Conservation (phyloP, 2,888 invertebrate genomes). For the Mesorhabditis spiculigera region DNA sequence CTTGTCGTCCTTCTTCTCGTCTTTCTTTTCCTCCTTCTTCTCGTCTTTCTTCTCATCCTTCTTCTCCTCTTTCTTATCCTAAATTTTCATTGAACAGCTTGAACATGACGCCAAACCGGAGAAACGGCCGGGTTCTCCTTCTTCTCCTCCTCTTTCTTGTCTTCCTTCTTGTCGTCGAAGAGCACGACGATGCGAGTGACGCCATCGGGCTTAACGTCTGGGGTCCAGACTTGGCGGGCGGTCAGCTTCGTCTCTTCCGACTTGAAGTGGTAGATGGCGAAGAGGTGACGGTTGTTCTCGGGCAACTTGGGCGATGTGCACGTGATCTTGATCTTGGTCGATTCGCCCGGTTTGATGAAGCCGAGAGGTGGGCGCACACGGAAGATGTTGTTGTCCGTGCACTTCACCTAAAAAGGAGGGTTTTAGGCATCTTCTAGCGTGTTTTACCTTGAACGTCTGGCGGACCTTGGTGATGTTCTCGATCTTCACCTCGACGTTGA, state of each 20-base stretch:
- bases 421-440: background rate
- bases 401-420: slow-evolving; percentile 28
- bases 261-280: slow-evolving; percentile 44
- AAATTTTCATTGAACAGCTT: background rate
- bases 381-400: slow-evolving; percentile 45
- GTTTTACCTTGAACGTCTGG: slow-evolving; percentile 33
- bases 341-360: slow-evolving; percentile 35
- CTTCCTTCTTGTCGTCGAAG: slow-evolving; percentile 15
- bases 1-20: slow-evolving; percentile 8
- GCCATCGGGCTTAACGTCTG: slow-evolving; percentile 38
- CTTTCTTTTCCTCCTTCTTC: slow-evolving; percentile 10
- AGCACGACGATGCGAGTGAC: slow-evolving; percentile 29
- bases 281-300: slow-evolving; percentile 32
- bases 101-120: background rate
- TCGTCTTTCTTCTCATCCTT: slow-evolving; percentile 15
- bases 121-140: background rate
- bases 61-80: slow-evolving; percentile 11
- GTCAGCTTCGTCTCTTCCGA: slow-evolving; percentile 19
- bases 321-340: slow-evolving; percentile 25
- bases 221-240: slow-evolving; percentile 29
- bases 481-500: slow-evolving; percentile 21
- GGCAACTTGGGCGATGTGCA: slow-evolving; percentile 25
- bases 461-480: slow-evolving; percentile 36
- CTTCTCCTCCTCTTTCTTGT: slow-evolving; percentile 5
- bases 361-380: slow-evolving; percentile 48